Evolutionary conservation across 2,888 invertebrate genomes (phyloP), one percentile per base, ranked within the genome.

Genomic region (Elmis aenea): DNA sequence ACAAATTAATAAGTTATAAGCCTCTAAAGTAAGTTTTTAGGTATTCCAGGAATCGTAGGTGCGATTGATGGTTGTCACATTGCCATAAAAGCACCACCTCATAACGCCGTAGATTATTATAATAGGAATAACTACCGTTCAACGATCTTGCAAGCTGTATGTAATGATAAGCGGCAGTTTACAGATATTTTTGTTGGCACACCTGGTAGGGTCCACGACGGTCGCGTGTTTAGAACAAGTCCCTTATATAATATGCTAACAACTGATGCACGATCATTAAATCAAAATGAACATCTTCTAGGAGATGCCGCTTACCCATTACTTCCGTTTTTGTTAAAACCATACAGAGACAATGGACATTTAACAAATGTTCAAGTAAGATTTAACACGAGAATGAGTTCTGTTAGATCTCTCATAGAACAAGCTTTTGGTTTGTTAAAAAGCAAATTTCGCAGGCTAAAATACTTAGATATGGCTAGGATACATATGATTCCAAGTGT

Each of bases 231-330:
- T n/a, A n/a, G n/a, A n/a, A n/a, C n/a, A n/a, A n/a, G n/a, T n/a
- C n/a, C n/a, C n/a, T n/a, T n/a, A n/a, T n/a, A 27, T 15, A 8
- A 20, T 12, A 28, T 9, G 4, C n/a, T 37, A 20, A 32, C 5
- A 10, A 13, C 3, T 24, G 9, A 10, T 16, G 14, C 12, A 5
- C 10, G 13, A 28, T 12, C 8, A 6, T 5, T 34, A 16, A 8
- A 9, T 25, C n/a, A 28, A 6, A 13, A 29, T 12, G 27, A 22
- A 14, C 39, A 26, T 35, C 13, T 45, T 6, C 21, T 48, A 2
- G 45, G 45, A 3, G 45, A 46, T 36, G 33, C 43, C 12, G 38
- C 41, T 5, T 48, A 46, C 24, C 35, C 35, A 18, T 14, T 38
- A 9, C 15, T 13, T 10, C 13, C 12, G 21, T 10, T 23, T 34